A percentile compares a stretch with the other conserved stretches of the same genome.
phyloP scores from a whole-genome alignment of 2,888 invertebrate genomes.

The Melangyna quadrimaculata region DNA sequence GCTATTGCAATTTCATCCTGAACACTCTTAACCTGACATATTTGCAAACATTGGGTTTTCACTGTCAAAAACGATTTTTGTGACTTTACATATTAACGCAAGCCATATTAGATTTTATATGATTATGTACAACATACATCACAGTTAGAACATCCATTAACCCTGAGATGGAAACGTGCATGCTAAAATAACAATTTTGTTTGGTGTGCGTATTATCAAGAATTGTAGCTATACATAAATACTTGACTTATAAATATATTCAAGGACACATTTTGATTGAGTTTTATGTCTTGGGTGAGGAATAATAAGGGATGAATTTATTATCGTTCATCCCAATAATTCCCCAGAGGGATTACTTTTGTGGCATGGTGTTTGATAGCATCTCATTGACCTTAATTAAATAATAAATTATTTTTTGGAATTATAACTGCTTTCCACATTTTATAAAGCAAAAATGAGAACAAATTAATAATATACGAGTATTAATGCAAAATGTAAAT shows the following conservation, averaged over 20 bases:
- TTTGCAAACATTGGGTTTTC: too few species aligned
- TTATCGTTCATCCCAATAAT: background rate
- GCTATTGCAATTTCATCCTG: too few species aligned
- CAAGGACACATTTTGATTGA: conserved; percentile 2
- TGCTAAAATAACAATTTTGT: background rate
- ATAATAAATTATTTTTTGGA: background rate
- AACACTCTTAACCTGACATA: too few species aligned
- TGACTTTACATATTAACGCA: background rate
- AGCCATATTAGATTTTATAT: background rate
- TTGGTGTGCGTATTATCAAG: background rate
- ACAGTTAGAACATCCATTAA: background rate
- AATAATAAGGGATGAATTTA: background rate
- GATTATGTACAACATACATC: background rate
- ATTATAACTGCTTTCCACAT: background rate
- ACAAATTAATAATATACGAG: background rate
- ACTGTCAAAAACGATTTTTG: background rate
- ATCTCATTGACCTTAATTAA: conserved; percentile 5
- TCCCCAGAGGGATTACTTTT: background rate
- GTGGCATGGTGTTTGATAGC: background rate
- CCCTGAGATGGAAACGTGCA: background rate
- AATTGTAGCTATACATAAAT: too few species aligned
- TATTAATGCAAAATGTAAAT: background rate
- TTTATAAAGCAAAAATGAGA: background rate
- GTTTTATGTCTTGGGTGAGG: background rate
- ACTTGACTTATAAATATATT: too few species aligned